phyloP scores from a whole-genome alignment of 1,140 invertebrate species.

The Ostrea edulis region DNA sequence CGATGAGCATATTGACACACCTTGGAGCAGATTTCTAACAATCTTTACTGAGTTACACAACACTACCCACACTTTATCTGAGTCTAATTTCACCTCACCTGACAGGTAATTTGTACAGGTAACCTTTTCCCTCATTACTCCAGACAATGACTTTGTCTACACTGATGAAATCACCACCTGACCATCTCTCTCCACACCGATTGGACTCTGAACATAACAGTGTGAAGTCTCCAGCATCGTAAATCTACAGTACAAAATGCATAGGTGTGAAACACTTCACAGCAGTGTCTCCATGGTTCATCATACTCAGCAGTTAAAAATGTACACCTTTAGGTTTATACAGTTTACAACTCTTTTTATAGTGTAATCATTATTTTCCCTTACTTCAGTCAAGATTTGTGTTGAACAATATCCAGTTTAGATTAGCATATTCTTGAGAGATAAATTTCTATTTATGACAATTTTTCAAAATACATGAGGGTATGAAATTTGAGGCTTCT shows the following conservation, averaged over 20 bases:
- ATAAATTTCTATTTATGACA: too few species aligned
- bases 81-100: conserved; percentile 86
- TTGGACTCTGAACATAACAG: conserved; percentile 92
- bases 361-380: too few species aligned
- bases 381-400: too few species aligned
- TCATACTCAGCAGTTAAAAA: too few species aligned
- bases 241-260: conserved; percentile 84
- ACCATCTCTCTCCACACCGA: conserved; percentile 92
- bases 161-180: conserved; percentile 95
- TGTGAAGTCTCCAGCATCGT: conserved; percentile 95
- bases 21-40: not conserved
- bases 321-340: too few species aligned
- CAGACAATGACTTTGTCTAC: conserved; percentile 94
- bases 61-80: not conserved
- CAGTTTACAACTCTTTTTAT: too few species aligned
- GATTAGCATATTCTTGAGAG: too few species aligned
- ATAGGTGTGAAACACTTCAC: too few species aligned
- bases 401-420: too few species aligned
- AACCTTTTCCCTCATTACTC: conserved; percentile 96
- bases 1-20: not conserved
- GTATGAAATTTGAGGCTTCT: too few species aligned
- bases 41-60: not conserved
- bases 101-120: conserved; percentile 95
- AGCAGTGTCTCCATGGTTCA: too few species aligned
- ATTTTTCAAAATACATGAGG: too few species aligned